A percentile compares a stretch with the other conserved stretches of the same genome.
These are phyloP conservation scores for Drosophila auraria DNA, from an alignment of 1,140 invertebrate genomes.

Conservation along the genomic window DNA sequence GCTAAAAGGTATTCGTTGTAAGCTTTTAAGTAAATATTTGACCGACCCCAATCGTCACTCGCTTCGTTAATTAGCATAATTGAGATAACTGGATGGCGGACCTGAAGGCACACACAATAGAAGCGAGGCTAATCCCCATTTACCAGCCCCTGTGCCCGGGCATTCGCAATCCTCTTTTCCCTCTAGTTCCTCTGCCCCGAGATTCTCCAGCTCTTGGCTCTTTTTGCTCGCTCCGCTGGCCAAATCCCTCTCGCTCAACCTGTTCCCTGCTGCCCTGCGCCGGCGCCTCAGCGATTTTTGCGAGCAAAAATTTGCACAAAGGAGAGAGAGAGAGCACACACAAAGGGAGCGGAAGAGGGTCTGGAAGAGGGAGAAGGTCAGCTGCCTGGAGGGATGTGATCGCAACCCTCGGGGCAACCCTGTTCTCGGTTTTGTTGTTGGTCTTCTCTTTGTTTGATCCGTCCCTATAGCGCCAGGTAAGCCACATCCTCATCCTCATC, in stretches of 20 bases:
- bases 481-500: slow-evolving; percentile 52
- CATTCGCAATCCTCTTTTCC: slow-evolving; percentile 1
- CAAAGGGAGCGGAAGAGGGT: not conserved
- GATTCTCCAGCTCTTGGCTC: slow-evolving; percentile 6
- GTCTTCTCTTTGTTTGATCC: slow-evolving; percentile 46
- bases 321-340: not conserved
- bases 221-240: slow-evolving; percentile 23
- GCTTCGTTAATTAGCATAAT: slow-evolving; percentile 41
- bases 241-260: slow-evolving; percentile 52
- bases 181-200: not conserved
- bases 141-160: slow-evolving; percentile 4
- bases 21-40: not conserved
- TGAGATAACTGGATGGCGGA: slow-evolving; percentile 37
- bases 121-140: slow-evolving; percentile 36
- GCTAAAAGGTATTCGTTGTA: not conserved
- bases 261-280: slow-evolving; percentile 47
- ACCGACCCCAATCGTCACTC: slow-evolving; percentile 6
- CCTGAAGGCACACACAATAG: slow-evolving; percentile 23
- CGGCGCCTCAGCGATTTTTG: slow-evolving; percentile 37
- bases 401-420: slow-evolving; percentile 53
- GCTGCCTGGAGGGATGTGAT: slow-evolving; percentile 46
- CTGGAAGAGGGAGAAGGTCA: slow-evolving; percentile 23
- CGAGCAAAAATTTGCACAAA: slow-evolving; percentile 25
- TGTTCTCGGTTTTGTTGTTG: slow-evolving; percentile 26
- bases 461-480: slow-evolving; percentile 74